Evolutionary conservation across 2,797 vertebrate species (phyloP), one percentile per base, ranked within the genome.

Genomic region (Crenichthys baileyi): DNA sequence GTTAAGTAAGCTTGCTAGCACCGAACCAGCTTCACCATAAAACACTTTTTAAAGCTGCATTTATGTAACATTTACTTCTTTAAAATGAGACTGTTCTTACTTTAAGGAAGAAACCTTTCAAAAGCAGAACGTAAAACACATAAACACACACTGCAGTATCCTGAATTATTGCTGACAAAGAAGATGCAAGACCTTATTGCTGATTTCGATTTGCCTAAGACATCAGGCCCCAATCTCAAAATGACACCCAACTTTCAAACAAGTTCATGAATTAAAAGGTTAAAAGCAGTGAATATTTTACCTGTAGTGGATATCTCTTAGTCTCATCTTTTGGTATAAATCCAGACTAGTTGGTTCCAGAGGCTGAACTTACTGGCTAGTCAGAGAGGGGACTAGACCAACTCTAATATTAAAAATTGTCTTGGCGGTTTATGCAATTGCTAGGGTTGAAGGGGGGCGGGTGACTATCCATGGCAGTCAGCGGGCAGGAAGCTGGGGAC

Each of bases 51-150:
- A 22, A 67, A 70, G 13, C 39, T 46, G 41, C 24, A 70, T 46
- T 70, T 67, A 36, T 67, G 20, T 70, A 24, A 70, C 24, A 46
- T 67, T 41, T 70, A n/a, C 67, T n/a, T 44, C 41, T 70, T n/a
- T n/a, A 70, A 46, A 46, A 67, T 20, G 3, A 36, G 31, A 36
- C 29, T 3, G 31, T 36, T 3, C 31, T 8, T 63, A 29, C 60
- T 63, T 63, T 65, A 24, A 31, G 63, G 16, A 16, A 63, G 18
- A 7, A 36, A 36, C 61, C 36, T 67, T 67, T 22, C 36, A 20
- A 67, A 41, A 24, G 22, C 5, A 67, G 39, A 41, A 41, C 36
- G 36, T 36, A 36, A 36, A 36, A 36, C 36, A 36, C 63, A 24
- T 67, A 39, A 65, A 65, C 39, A 65, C 61, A 11, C 31, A 41